Base-by-base conservation (phyloP, 2,888 invertebrate species). In the Agonopterix alstromeriana region DNA sequence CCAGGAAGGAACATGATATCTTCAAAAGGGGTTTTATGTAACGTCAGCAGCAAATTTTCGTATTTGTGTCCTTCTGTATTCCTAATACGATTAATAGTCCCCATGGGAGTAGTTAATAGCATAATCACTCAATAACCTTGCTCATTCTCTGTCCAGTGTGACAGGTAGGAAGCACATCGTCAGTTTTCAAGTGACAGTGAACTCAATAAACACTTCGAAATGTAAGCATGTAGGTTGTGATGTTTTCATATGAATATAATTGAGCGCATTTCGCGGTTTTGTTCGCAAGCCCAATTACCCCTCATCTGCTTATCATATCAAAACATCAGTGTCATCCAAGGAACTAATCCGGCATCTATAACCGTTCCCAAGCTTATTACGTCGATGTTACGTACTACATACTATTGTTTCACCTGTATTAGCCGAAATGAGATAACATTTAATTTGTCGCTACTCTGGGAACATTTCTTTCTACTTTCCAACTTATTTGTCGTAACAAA, bases 381-480 rank as follows among this genome's bases (percentile, higher is more conserved):
- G 56, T 50, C 48, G 38, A 5, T 14, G 48, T 70, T 66, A 54
- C 60, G 53, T 67, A 58, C 55, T 35, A 55, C 54, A 61, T 68
- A 70, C 73, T 78, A 80, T 82, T 85, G 82, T 83, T 74, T 73
- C 66, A 69, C 63, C 49, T 53, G 60, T 67, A 74, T 81, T 73
- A 73, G 66, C 73, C 66, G 57, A 73, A 83, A 81, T 82, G 73
- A 82, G 77, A 82, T 82, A 82, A 80, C 72, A 67, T 69, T 72
- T 69, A 57, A 61, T 69, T 65, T 73, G 72, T 74, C 72, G 68
- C 67, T 69, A 70, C 62, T 61, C 63, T 85, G 85, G 70, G 84
- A 85, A 84, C 70, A 68, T 70, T 73, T 74, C 69, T 73, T 77
- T 60, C 41, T 56, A 70, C 82, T 84, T 82, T 84, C 81, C 73